phyloP scores from a whole-genome alignment of 2,113 vertebrate genomes.

The Hippocampus comes region DNA sequence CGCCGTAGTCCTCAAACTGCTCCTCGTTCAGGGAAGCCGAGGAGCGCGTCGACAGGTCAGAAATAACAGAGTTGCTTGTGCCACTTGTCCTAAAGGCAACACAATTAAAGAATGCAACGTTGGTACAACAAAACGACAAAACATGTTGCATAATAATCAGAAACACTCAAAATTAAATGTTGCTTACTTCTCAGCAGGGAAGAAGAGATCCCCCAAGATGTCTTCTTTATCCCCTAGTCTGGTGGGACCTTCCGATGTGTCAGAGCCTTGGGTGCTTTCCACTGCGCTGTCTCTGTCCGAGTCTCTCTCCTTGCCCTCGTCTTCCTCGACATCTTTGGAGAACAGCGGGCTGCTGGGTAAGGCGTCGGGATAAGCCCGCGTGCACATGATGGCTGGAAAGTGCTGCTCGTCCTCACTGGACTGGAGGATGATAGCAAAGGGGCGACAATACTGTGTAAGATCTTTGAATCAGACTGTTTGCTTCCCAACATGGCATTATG shows the following conservation, averaged over 20 bases:
- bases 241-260: constrained; percentile 72
- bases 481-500: no score
- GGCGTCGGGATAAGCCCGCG: constrained; percentile 63
- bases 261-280: constrained; percentile 80
- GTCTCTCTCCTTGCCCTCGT: constrained; percentile 78
- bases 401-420: constrained; percentile 67
- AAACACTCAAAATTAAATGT: background rate
- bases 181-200: constrained; percentile 85
- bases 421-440: constrained; percentile 57
- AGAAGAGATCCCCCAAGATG: constrained; percentile 76
- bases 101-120: background rate
- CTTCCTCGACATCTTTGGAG: constrained; percentile 71
- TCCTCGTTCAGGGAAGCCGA: constrained; percentile 92
- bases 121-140: background rate
- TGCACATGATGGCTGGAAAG: constrained; percentile 77
- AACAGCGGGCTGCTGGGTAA: constrained; percentile 72
- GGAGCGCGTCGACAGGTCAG: constrained; percentile 89
- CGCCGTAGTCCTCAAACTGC: constrained; percentile 98
- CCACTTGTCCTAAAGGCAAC: constrained; percentile 73
- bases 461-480: background rate
- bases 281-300: constrained; percentile 89
- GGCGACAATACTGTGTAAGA: background rate
- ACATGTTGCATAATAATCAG: background rate
- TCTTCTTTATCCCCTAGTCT: constrained; percentile 76
- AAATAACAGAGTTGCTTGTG: constrained; percentile 81